Evolutionary conservation across 2,113 vertebrate genomes (phyloP).

Genomic region (Zapornia atra): DNA sequence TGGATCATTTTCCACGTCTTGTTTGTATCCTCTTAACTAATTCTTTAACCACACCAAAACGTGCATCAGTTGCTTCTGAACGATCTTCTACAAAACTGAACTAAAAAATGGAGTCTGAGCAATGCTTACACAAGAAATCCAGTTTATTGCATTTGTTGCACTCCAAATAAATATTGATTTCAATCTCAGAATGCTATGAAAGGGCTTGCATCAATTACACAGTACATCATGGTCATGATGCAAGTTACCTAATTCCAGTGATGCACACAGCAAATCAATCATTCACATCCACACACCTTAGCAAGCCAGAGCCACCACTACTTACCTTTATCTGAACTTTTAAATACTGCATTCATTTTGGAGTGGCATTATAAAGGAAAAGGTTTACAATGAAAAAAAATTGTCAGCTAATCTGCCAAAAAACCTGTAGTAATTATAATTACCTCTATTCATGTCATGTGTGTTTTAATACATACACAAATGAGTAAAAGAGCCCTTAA

Average conservation of each 20-base stretch:
- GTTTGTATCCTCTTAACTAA: constrained; percentile 52
- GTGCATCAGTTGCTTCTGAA: constrained; percentile 60
- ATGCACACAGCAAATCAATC: constrained; percentile 77
- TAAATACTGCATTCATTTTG: constrained; percentile 69
- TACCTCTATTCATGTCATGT: constrained; percentile 75
- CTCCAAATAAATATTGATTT: constrained; percentile 83
- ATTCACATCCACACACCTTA: constrained; percentile 70
- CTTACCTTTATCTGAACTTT: constrained; percentile 77
- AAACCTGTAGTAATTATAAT: constrained; percentile 74
- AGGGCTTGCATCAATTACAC: constrained; percentile 81
- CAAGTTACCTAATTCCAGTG: constrained; percentile 74
- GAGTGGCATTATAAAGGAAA: constrained; percentile 71
- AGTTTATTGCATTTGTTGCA: constrained; percentile 79
- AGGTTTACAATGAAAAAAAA: constrained; percentile 71
- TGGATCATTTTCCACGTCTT: background rate
- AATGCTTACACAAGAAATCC: constrained; percentile 72
- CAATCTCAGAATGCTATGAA: constrained; percentile 78
- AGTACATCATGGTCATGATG: constrained; percentile 78
- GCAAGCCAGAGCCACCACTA: constrained; percentile 54
- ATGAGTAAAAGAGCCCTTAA: constrained; percentile 77
- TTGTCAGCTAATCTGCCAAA: constrained; percentile 61
- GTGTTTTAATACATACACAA: constrained; percentile 77
- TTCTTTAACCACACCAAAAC: constrained; percentile 38
- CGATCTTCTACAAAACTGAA: constrained; percentile 54
- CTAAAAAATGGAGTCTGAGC: constrained; percentile 36